These are phyloP conservation scores for Serripes groenlandicus DNA, from an alignment of 2,888 invertebrate species.

Conservation along the genomic window DNA sequence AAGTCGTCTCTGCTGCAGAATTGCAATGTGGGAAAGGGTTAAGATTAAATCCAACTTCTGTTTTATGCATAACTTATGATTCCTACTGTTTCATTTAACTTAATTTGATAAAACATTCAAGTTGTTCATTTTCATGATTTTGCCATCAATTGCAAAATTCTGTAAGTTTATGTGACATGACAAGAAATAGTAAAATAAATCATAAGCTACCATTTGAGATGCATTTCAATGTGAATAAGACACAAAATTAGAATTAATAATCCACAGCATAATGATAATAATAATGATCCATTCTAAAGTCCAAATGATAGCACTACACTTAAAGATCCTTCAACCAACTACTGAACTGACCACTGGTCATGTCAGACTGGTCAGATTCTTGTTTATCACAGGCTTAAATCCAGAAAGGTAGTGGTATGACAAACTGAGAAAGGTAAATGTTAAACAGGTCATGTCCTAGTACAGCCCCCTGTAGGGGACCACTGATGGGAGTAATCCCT, in stretches of 20 bases:
- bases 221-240: conserved; percentile 12
- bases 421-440: neutral
- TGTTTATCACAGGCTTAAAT: conserved; percentile 18
- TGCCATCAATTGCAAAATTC: too few species aligned
- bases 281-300: neutral
- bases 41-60: too few species aligned
- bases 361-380: conserved; percentile 10
- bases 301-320: neutral
- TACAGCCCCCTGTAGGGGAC: too few species aligned
- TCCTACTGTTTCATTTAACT: too few species aligned
- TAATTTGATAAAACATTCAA: too few species aligned
- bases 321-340: neutral
- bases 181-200: neutral
- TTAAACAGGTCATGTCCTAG: too few species aligned
- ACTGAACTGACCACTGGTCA: conserved; percentile 18
- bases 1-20: too few species aligned
- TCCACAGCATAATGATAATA: neutral
- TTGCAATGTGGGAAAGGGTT: too few species aligned
- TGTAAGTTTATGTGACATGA: too few species aligned
- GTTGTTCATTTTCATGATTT: too few species aligned
- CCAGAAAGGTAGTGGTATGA: neutral
- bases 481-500: too few species aligned
- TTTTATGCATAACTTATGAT: too few species aligned
- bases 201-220: neutral
- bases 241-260: conserved; percentile 11